Conservation (phyloP, 2,113 vertebrate genomes). For the Paramisgurnus dabryanus region DNA sequence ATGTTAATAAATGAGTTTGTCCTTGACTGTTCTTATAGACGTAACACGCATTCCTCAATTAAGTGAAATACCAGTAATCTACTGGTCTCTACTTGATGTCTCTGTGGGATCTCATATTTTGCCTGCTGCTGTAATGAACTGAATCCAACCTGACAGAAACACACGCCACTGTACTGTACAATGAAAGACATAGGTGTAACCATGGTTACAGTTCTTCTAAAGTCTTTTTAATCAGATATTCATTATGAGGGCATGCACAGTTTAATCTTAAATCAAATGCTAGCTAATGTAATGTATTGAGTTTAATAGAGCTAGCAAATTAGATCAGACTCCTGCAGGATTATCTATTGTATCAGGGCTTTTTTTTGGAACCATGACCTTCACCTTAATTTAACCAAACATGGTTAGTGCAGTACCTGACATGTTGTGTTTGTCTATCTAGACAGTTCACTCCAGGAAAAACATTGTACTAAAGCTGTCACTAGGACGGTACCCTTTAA, state of each 20-base stretch:
- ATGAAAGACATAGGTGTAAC: conserved; percentile 6
- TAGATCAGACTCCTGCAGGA: not conserved
- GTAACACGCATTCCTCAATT: too few species aligned
- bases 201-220: conserved; percentile 10
- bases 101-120: not conserved
- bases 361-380: not conserved
- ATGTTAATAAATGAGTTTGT: not conserved
- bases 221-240: not conserved
- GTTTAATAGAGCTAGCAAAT: not conserved
- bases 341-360: not conserved
- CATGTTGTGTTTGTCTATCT: not conserved
- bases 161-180: not conserved
- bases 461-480: too few species aligned
- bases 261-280: not conserved
- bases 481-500: too few species aligned
- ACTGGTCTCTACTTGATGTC: not conserved
- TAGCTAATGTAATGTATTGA: not conserved
- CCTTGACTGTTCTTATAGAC: not conserved
- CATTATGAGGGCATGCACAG: conserved; percentile 5
- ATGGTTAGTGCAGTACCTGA: not conserved
- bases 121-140: not conserved
- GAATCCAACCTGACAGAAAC: conserved; percentile 10
- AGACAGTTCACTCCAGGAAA: too few species aligned
- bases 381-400: not conserved
- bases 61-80: too few species aligned